Conservation (phyloP, 2,888 invertebrate species). For the Nasonia oneida region DNA sequence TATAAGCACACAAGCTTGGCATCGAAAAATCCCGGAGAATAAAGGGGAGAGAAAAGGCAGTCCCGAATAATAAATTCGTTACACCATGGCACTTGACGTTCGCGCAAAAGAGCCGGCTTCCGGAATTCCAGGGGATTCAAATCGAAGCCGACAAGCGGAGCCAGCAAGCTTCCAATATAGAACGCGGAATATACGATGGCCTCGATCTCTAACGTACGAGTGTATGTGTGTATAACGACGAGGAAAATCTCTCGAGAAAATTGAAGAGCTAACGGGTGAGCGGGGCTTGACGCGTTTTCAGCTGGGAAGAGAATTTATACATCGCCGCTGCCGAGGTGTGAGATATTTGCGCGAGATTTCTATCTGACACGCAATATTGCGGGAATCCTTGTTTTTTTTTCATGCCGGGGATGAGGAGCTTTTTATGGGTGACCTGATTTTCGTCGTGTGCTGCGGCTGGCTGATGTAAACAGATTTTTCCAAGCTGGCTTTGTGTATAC, state of each 20-base stretch:
- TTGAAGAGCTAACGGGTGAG: conserved; percentile 56
- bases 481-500: background rate
- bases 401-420: background rate
- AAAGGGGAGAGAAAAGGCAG: conserved; percentile 11
- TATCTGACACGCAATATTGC: conserved; percentile 1
- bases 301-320: conserved; percentile 23
- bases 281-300: background rate
- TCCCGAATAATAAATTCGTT: conserved; percentile 49
- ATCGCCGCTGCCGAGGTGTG: background rate
- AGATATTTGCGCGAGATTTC: conserved; percentile 5
- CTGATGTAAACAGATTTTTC: background rate
- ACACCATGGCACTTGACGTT: conserved; percentile 21
- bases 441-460: background rate
- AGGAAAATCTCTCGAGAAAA: conserved; percentile 56
- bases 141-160: conserved; percentile 45
- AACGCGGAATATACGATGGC: conserved; percentile 27
- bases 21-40: conserved; percentile 14
- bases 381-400: background rate
- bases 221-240: conserved; percentile 11
- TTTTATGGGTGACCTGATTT: background rate
- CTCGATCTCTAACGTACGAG: background rate
- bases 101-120: background rate
- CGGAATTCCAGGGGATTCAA: conserved; percentile 26
- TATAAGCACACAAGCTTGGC: background rate
- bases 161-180: conserved; percentile 4